phyloP scores from a whole-genome alignment of 2,113 vertebrate genomes.

The Chionis minor region DNA sequence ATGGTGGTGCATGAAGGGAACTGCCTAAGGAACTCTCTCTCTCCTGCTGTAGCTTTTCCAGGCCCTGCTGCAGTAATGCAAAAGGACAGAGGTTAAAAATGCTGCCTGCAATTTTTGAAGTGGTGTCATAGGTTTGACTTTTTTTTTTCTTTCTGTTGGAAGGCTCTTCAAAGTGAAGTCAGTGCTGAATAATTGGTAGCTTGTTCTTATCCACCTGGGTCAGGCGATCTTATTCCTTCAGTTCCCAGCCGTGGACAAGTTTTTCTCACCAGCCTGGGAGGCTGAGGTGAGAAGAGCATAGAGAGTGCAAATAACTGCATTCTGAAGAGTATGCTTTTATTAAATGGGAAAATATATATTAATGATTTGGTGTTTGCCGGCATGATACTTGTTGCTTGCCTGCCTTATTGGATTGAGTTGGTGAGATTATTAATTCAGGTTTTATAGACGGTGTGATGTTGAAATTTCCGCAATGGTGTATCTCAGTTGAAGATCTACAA shows the following conservation, averaged over 20 bases:
- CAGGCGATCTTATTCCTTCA: neutral
- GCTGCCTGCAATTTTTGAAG: neutral
- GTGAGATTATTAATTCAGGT: neutral
- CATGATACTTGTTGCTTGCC: neutral
- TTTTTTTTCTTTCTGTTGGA: neutral
- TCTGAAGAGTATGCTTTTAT: neutral
- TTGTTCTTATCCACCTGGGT: neutral
- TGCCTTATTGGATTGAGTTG: neutral
- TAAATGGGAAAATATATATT: neutral
- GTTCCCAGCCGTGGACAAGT: neutral
- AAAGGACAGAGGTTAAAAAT: slow-evolving; percentile 56
- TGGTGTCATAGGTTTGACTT: neutral
- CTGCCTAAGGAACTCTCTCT: neutral
- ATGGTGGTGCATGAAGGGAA: neutral
- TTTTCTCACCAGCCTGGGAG: neutral
- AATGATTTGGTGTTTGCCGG: neutral
- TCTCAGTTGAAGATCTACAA: neutral
- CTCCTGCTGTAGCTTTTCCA: neutral
- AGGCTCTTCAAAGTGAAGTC: slow-evolving; percentile 7
- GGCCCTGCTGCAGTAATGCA: slow-evolving; percentile 20
- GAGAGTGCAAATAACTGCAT: neutral
- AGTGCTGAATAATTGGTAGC: neutral
- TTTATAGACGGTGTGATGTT: neutral
- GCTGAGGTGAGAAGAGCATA: neutral
- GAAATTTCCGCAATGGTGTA: neutral